Evolutionary conservation across 2,113 vertebrate species (phyloP), one percentile per base, ranked within the genome.

Genomic region (Ardeotis arabs): DNA sequence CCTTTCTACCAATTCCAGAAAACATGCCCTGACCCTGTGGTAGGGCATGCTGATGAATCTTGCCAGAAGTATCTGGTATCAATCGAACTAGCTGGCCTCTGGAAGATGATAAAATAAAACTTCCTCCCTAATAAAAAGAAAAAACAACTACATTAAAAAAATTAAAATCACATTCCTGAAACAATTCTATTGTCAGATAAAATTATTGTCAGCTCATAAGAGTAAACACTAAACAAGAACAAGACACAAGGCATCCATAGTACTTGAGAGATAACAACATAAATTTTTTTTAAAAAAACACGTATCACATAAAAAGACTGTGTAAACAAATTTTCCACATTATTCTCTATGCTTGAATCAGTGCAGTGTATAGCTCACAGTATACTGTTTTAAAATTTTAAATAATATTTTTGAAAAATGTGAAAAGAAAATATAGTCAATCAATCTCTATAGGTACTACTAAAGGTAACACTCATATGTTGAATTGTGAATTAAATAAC

Each of bases 1-100:
- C 98, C 12, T 97, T 98, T 53, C 99, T 98, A 7, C 99, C 99
- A 53, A 99, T 99, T 68, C 99, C 99, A 3, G 99, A 99, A 75
- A 99, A 98, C 98, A 99, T 79, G 7, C 99, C 99, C 84, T 99
- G 99, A 4, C 99, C 98, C 44, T 99, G 99, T 73, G 98, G 99
- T 68, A 99, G 92, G 2, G 97, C 31, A 27, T 99, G 98, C 83
- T 98, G 98, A 92, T 98, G 98, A 50, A 99, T 98, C 95, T 97
- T 99, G n/a, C 99, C 99, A 2, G 98, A 98, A 41, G 87, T 84
- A 29, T 99, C 99, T 3, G 97, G 96, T 5, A 94, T 96, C 74
- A 99, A 76, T 28, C 99, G 98, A 89, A 99, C 33, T 31, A 99
- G 96, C 0, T 99, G 99, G 77, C 97, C 98, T 80, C 97, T 98